Base-by-base conservation (phyloP, 2,888 invertebrate species). In the Neria commutata region DNA sequence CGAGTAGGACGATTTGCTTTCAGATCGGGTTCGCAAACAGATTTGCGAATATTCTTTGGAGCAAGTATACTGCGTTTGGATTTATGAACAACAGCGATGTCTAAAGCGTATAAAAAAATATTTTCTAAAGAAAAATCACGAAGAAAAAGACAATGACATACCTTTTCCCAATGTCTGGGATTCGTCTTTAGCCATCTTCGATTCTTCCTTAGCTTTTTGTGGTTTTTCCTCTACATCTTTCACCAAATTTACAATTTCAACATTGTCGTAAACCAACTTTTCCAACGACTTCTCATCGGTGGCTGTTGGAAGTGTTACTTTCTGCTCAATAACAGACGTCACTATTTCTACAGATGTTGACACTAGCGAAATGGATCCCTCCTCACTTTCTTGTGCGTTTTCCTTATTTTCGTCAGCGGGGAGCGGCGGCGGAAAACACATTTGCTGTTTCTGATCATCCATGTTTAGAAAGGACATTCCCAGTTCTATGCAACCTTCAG, bases 381-480 rank as follows among this genome's bases (percentile, higher is more conserved):
- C 71, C 5, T 64, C 65, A 3, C 47, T 58, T 10, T 72, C 69
- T 10, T 66, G 58, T 3, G 66, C 54, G 57, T 77, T 77, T 49
- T 77, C 77, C 52, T 77, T 77, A 40, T 77, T 69, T 23, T 65
- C 65, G 11, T 50, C 21, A n/a, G n/a, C n/a, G n/a, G n/a, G n/a
- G n/a, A n/a, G n/a, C n/a, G n/a, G n/a, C n/a, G n/a, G n/a, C n/a
- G n/a, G n/a, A n/a, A n/a, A n/a, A n/a, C n/a, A n/a, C n/a, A n/a
- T n/a, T n/a, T n/a, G n/a, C 21, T 8, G 46, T 63, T 23, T 1
- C 42, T 37, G n/a, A 46, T 64, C 64, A 46, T 65, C 60, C 4
- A 54, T 55, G 61, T 47, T 74, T 46, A 60, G 45, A 46, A 66
- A 65, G 8, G 61, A 62, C 24, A 61, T 17, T 8, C 62, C 63